Evolutionary conservation across 2,113 vertebrate species (phyloP).

Genomic region (Ammospiza caudacuta): DNA sequence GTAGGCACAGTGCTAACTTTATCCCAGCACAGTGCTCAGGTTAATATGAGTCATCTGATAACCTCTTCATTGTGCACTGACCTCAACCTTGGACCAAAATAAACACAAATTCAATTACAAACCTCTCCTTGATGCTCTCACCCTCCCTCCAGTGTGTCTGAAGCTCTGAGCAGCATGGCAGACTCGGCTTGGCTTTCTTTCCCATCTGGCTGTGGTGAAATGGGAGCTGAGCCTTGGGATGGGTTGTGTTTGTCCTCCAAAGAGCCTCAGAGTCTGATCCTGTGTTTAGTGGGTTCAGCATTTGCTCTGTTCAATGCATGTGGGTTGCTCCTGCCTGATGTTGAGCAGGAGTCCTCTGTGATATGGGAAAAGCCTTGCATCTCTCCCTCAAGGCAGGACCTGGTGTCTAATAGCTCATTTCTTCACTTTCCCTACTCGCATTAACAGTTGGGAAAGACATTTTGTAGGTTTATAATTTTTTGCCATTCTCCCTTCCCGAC

Average conservation of each 20-base stretch:
- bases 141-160: neutral
- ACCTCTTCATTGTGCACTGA: constrained; percentile 43
- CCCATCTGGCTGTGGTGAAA: neutral
- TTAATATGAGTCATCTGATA: constrained; percentile 63
- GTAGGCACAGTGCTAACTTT: constrained; percentile 60
- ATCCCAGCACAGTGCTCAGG: neutral
- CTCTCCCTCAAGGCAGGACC: neutral
- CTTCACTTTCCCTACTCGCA: neutral
- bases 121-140: neutral
- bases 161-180: neutral
- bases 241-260: neutral
- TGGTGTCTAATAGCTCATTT: neutral
- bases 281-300: neutral
- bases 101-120: constrained; percentile 62
- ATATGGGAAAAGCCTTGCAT: neutral
- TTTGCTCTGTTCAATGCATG: neutral
- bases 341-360: neutral
- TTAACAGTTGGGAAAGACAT: neutral
- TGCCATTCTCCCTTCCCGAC: neutral
- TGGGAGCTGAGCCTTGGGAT: neutral
- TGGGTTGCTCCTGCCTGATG: neutral
- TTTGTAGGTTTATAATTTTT: neutral
- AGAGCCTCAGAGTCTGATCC: neutral
- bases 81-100: constrained; percentile 72
- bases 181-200: neutral